Conservation (phyloP, 2,888 invertebrate genomes). For the Cheilosia soror region DNA sequence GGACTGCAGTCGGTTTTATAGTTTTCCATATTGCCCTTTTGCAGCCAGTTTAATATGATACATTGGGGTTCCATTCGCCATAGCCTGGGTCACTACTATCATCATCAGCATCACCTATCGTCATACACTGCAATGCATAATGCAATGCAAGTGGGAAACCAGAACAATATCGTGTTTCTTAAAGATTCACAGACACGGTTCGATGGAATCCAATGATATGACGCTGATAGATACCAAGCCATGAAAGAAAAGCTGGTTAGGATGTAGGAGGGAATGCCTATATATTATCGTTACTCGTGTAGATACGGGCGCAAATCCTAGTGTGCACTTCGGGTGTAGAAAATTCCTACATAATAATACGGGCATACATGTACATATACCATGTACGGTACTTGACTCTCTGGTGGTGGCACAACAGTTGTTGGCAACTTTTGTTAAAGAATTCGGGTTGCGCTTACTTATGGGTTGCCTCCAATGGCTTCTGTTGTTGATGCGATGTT, state of each 20-base stretch:
- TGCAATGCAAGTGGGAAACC: slow-evolving; percentile 66
- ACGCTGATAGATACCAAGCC: slow-evolving; percentile 55
- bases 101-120: slow-evolving; percentile 41
- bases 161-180: slow-evolving; percentile 68
- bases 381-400: slow-evolving; percentile 47
- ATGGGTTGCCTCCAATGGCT: slow-evolving; percentile 46
- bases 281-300: slow-evolving; percentile 9
- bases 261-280: slow-evolving; percentile 54
- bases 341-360: slow-evolving; percentile 64
- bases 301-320: slow-evolving; percentile 46
- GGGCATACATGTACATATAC: slow-evolving; percentile 35
- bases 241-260: slow-evolving; percentile 30
- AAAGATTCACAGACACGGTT: slow-evolving; percentile 69
- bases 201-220: slow-evolving; percentile 66
- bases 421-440: slow-evolving; percentile 44
- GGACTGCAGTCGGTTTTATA: slow-evolving; percentile 8
- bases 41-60: slow-evolving; percentile 19
- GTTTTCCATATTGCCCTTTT: slow-evolving; percentile 29
- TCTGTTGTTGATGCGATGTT: slow-evolving; percentile 51
- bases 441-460: slow-evolving; percentile 45
- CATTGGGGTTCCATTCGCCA: slow-evolving; percentile 9
- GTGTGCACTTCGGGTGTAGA: slow-evolving; percentile 39
- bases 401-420: slow-evolving; percentile 47
- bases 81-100: slow-evolving; percentile 44
- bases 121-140: slow-evolving; percentile 58